Percentiles rank a stretch among this genome's conserved stretches.
These are phyloP conservation scores for Deilephila elpenor DNA, from an alignment of 2,888 invertebrate genomes.

Conservation along the genomic window DNA sequence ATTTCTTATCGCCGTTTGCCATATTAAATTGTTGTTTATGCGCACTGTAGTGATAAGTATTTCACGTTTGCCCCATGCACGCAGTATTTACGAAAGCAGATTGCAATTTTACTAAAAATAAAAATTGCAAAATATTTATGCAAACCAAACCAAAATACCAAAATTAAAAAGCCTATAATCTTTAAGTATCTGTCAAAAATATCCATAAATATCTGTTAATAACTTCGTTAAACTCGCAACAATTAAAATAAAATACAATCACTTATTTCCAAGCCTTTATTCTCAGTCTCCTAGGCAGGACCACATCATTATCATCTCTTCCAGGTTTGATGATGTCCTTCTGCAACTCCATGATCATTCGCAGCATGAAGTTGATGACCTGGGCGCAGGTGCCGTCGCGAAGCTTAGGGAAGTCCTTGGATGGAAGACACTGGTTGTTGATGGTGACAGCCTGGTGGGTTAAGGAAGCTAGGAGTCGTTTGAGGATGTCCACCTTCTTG, in stretches of 20 bases:
- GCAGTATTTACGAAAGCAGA: no score
- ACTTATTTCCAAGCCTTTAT: conserved; percentile 78
- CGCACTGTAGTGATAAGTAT: no score
- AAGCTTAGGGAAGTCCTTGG: conserved; percentile 75
- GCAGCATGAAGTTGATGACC: conserved; percentile 80
- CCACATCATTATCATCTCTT: conserved; percentile 70
- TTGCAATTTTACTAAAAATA: no score
- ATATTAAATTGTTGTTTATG: no score
- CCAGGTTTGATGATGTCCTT: conserved; percentile 74
- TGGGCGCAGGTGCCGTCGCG: conserved; percentile 85
- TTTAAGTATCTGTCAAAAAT: no score
- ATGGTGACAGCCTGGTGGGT: conserved; percentile 86
- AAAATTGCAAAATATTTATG: no score
- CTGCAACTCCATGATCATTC: conserved; percentile 79
- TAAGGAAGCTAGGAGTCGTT: conserved; percentile 87
- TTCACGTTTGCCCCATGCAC: no score
- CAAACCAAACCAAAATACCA: no score
- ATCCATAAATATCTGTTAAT: neutral
- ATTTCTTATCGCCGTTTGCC: no score
- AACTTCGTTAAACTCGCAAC: no score
- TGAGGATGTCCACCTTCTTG: conserved; percentile 85
- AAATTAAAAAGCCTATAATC: no score
- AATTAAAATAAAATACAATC: conserved; percentile 37
- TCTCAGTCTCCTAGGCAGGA: conserved; percentile 66
- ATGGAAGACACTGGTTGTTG: conserved; percentile 68